Evolutionary conservation across 2,888 invertebrate genomes (phyloP).

Genomic region (Acleris literana): DNA sequence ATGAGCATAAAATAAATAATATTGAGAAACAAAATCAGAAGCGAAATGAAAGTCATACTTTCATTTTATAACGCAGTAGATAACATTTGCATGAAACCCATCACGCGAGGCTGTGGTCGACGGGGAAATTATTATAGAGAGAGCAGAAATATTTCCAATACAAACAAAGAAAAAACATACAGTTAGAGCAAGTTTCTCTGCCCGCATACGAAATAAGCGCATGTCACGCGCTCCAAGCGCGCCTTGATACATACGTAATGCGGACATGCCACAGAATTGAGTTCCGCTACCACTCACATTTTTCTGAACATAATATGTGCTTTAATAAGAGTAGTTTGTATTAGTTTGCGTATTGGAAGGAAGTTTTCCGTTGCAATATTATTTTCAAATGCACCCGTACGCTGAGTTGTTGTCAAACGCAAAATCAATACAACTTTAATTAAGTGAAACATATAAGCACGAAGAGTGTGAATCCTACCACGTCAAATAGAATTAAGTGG

Average conservation of each 20-base stretch:
- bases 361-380: slow-evolving; percentile 5
- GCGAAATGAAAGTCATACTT: slow-evolving; percentile 11
- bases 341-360: slow-evolving; percentile 24
- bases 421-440: neutral
- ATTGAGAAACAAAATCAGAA: slow-evolving; percentile 13
- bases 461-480: too few species aligned
- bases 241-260: slow-evolving; percentile 47
- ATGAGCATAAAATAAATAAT: slow-evolving; percentile 5
- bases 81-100: slow-evolving; percentile 35
- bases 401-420: too few species aligned
- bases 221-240: slow-evolving; percentile 42
- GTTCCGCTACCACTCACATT: slow-evolving; percentile 42
- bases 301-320: slow-evolving; percentile 39
- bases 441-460: neutral
- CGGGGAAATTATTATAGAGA: slow-evolving; percentile 37
- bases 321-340: slow-evolving; percentile 34
- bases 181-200: slow-evolving; percentile 46
- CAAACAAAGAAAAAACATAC: slow-evolving; percentile 45
- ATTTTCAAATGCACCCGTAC: neutral
- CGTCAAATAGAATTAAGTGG: too few species aligned
- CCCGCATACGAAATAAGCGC: slow-evolving; percentile 47
- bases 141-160: slow-evolving; percentile 43
- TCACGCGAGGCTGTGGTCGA: slow-evolving; percentile 32
- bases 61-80: slow-evolving; percentile 24
- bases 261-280: slow-evolving; percentile 39